Base-by-base conservation (phyloP, 2,113 vertebrate genomes). In the Megalops atlanticus region DNA sequence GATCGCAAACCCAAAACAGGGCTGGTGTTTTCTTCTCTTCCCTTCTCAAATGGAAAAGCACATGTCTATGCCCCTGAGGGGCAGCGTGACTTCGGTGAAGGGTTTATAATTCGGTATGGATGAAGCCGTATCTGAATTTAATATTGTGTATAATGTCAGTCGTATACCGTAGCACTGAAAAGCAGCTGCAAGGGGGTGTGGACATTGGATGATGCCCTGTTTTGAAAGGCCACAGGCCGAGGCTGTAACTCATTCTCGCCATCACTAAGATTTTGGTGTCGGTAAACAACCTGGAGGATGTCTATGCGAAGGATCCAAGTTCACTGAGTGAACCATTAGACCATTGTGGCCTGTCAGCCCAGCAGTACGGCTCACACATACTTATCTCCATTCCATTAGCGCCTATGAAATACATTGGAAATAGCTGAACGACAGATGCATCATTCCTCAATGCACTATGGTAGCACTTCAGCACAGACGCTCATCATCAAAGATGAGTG, bases 71-170 rank as follows among this genome's bases (percentile, higher is more conserved):
- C 77, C 49, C 21, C 74, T 27, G 27, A 35, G 35, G 78, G 77
- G 74, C 77, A 41, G 79, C 81, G 70, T 73, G 81, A 74, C 76
- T 58, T 86, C 86, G 81, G 64, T 82, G 69, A 83, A 82, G 80
- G 80, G 83, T 68, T 52, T 68, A 84, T 84, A 82, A 74, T 18
- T 8, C 76, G 41, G 64, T 76, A 76, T 16, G 70, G 81, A 82
- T 79, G 78, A 87, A 86, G 87, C 85, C 40, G 81, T 78, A 87
- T 80, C 52, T 79, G 41, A 72, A 76, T 78, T 72, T 73, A n/a
- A 39, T 1, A 15, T n/a, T n/a, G n/a, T n/a, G n/a, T n/a, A n/a
- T n/a, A n/a, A n/a, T 80, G 79, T 86, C 80, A 83, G 83, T 86
- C 84, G 78, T 39, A 64, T 58, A 79, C 40, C 33, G 7, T 76